Evolutionary conservation across 2,888 invertebrate species (phyloP).

Genomic region (Congeria kusceri): DNA sequence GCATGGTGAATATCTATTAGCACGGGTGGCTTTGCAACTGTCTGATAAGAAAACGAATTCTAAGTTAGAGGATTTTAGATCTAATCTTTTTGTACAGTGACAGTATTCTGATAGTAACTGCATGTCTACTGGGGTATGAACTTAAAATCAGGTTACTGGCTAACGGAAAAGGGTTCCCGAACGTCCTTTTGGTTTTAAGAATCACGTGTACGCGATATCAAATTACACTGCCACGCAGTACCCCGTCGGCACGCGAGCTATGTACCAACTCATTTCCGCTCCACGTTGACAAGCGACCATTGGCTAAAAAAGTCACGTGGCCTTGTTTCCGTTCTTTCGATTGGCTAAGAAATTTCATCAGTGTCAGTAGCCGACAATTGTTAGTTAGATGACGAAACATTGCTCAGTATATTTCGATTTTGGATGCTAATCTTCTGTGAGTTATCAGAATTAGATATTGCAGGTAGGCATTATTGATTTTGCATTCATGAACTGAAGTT

Average conservation of each 20-base stretch:
- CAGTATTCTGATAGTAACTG: no score
- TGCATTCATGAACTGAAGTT: neutral
- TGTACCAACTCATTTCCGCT: slow-evolving; percentile 55
- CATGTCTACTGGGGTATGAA: no score
- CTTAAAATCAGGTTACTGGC: no score
- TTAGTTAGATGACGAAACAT: neutral
- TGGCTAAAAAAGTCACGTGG: slow-evolving; percentile 54
- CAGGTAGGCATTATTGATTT: no score
- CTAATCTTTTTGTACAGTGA: no score
- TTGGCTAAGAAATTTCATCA: slow-evolving; percentile 40
- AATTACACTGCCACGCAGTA: slow-evolving; percentile 56
- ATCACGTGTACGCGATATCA: slow-evolving; percentile 18
- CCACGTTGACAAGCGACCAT: slow-evolving; percentile 67
- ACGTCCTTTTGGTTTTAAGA: no score
- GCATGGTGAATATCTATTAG: no score
- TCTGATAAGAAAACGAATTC: no score
- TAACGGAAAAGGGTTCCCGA: no score
- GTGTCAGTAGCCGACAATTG: slow-evolving; percentile 24
- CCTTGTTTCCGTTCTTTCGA: slow-evolving; percentile 20
- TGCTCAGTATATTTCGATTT: no score
- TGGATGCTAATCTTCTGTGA: neutral
- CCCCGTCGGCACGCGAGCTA: slow-evolving; percentile 19
- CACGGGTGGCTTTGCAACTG: no score
- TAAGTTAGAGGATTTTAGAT: no score
- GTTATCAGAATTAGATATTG: neutral